Evolutionary conservation across 2,888 invertebrate genomes (phyloP), one percentile per base, ranked within the genome.

Genomic region (Diloba caeruleocephala): DNA sequence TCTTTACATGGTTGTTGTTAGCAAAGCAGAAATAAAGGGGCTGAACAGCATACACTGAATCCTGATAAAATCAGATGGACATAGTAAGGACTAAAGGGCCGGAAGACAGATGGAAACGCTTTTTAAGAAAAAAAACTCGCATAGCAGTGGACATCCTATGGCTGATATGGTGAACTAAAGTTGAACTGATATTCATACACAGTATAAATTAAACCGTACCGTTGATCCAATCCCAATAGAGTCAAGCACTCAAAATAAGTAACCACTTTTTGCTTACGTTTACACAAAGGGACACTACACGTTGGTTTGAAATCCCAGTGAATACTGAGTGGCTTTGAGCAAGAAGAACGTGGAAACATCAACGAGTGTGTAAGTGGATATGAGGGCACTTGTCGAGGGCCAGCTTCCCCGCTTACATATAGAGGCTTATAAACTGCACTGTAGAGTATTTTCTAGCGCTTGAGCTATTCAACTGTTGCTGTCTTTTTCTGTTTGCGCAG

Each of bases 351-450:
- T 17, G 58, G 61, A 55, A 71, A 71, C 53, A 51, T 53, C 46
- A 49, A 49, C 31, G 67, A 70, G 70, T 55, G 32, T 59, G 60
- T 72, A 38, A 73, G 71, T 48, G 63, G 53, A 14, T 53, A 26
- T 44, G 46, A 71, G 75, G 19, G 63, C 63, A 36, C 72, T 74
- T 41, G 31, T 37, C 12, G 34, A 34, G 21, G 12, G 29, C 59
- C 48, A 38, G 21, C 29, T 37, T 58, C 36, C 38, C 38, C 14
- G 23, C 52, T 26, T 21, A 53, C 52, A 55, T 46, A 57, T 61
- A 66, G 62, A 53, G 67, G 51, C 52, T 32, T 48, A 48, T 52
- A 55, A 62, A 53, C 48, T 21, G 5, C 21, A 52, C 50, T 49
- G 25, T 33, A 50, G 51, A 41, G 48, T 56, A 56, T 66, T 56